Percentiles rank a stretch among this genome's conserved stretches.
These are phyloP conservation scores for Hirudo medicinalis DNA, from an alignment of 1,140 invertebrate species.

Conservation along the genomic window DNA sequence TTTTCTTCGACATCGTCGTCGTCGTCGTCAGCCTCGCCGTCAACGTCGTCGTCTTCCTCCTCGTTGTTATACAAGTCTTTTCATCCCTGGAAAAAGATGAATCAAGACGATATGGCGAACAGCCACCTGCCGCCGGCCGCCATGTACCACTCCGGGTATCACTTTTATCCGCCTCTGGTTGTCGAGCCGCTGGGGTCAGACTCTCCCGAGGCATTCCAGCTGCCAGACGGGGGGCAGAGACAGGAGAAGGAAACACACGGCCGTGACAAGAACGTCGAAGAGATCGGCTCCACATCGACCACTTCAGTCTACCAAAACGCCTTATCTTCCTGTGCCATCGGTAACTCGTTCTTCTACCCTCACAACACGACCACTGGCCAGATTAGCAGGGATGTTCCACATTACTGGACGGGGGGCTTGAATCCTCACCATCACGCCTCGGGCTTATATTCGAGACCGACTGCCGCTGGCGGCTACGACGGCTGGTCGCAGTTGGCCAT, in stretches of 20 bases:
- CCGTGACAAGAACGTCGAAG: not conserved
- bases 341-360: slow-evolving; percentile 2
- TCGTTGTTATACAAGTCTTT: slow-evolving; percentile 3
- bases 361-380: not conserved
- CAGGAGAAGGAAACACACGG: not conserved
- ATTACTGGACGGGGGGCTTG: slow-evolving; percentile 4
- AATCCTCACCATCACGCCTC: slow-evolving; percentile 1
- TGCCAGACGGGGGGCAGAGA: no score
- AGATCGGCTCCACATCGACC: not conserved
- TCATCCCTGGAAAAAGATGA: slow-evolving; percentile 16
- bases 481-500: slow-evolving; percentile 1
- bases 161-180: not conserved
- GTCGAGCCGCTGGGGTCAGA: not conserved
- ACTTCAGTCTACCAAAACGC: not conserved
- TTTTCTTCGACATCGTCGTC: not conserved
- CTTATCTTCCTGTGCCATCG: slow-evolving; percentile 4
- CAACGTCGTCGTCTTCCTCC: not conserved
- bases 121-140: not conserved
- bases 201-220: not conserved
- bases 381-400: not conserved
- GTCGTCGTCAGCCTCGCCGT: not conserved
- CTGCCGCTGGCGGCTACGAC: not conserved
- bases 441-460: not conserved
- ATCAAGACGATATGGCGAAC: not conserved
- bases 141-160: not conserved